These are phyloP conservation scores for Eriosoma lanigerum DNA, from an alignment of 1,140 invertebrate species.

Conservation along the genomic window DNA sequence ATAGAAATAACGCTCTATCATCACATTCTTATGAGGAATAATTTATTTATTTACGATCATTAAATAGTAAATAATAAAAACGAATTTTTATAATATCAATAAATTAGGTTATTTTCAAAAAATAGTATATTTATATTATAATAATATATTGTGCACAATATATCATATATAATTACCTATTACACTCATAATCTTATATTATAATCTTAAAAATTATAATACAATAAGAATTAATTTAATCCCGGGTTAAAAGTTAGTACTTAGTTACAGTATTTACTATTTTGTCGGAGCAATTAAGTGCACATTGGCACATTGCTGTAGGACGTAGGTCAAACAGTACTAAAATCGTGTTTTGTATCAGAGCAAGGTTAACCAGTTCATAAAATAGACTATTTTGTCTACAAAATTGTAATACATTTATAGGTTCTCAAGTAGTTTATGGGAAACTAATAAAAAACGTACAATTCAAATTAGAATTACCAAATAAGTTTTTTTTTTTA, in stretches of 20 bases:
- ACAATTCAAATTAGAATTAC: constrained; percentile 1
- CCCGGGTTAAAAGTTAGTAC: constrained; percentile 22
- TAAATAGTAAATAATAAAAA: too few species aligned
- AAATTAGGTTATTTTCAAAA: too few species aligned
- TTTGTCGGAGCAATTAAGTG: constrained; percentile 4
- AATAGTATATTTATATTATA: too few species aligned
- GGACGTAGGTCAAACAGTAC: constrained; percentile 48
- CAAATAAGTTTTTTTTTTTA: too few species aligned
- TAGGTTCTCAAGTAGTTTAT: constrained; percentile 18
- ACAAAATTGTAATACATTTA: constrained; percentile 33
- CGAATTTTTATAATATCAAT: too few species aligned
- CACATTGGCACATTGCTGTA: constrained; percentile 23
- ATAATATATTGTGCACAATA: too few species aligned
- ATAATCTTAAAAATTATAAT: not conserved
- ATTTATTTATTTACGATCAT: too few species aligned
- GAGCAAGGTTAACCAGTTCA: constrained; percentile 51
- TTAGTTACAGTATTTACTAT: constrained; percentile 1
- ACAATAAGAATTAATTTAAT: constrained; percentile 1
- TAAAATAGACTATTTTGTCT: constrained; percentile 46
- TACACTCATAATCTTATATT: too few species aligned
- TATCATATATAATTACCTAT: too few species aligned
- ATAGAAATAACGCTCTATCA: not conserved
- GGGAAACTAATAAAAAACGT: constrained; percentile 17
- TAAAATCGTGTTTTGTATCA: constrained; percentile 45
- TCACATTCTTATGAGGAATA: too few species aligned